Evolutionary conservation across 1,140 invertebrate genomes (phyloP).

Genomic region (Periplaneta americana): DNA sequence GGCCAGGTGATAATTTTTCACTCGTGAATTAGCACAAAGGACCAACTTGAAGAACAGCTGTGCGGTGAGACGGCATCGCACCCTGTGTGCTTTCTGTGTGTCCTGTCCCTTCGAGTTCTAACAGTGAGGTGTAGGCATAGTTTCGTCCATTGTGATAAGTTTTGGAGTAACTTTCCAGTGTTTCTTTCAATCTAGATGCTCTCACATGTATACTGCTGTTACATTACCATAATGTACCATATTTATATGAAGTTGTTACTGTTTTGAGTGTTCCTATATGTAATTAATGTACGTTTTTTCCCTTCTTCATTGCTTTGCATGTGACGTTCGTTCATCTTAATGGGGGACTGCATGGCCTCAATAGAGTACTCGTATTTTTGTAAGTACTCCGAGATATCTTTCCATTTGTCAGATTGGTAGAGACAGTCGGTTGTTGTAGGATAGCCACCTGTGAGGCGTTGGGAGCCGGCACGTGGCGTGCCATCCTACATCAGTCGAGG

Average conservation of each 20-base stretch:
- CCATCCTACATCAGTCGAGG: background rate
- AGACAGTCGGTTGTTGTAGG: background rate
- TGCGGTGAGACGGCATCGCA: background rate
- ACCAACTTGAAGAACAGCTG: no score
- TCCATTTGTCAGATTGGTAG: background rate
- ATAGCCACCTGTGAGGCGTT: background rate
- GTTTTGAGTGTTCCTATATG: constrained; percentile 14
- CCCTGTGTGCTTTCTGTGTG: background rate
- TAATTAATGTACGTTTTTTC: constrained; percentile 24
- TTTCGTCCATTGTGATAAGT: background rate
- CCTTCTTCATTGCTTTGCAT: constrained; percentile 24
- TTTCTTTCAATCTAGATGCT: background rate
- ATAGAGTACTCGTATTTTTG: constrained; percentile 18
- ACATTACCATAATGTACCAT: background rate
- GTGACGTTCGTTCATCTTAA: constrained; percentile 15
- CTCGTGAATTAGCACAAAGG: background rate
- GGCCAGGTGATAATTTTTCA: background rate
- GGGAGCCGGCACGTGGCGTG: background rate
- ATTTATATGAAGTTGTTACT: constrained; percentile 3
- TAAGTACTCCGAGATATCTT: constrained; percentile 18
- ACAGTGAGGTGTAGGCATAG: background rate
- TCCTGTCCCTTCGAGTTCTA: background rate
- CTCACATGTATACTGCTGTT: background rate
- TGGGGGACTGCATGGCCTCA: constrained; percentile 22
- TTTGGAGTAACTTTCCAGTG: background rate